A percentile compares a stretch with the other conserved stretches of the same genome.
These are phyloP conservation scores for Orbicella faveolata DNA, from an alignment of 64 coral and sea anemone species.

Conservation along the genomic window DNA sequence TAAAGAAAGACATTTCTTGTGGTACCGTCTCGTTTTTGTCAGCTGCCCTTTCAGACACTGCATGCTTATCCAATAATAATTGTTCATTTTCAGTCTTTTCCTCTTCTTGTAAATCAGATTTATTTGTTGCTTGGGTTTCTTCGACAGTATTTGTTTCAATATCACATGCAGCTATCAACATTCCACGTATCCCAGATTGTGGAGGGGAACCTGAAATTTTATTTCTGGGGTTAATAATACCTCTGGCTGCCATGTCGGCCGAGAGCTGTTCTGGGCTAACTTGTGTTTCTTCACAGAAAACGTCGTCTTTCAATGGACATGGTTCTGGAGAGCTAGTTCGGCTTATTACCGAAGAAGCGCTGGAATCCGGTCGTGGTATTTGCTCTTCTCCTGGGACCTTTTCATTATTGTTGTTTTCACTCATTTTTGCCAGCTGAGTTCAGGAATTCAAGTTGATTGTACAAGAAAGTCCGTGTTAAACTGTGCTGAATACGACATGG, in stretches of 20 bases:
- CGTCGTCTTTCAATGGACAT: background rate
- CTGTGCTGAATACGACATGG: background rate
- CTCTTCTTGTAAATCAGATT: no score
- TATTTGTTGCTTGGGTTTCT: background rate
- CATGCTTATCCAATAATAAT: background rate
- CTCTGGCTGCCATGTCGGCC: constrained; percentile 42
- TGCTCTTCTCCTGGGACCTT: background rate
- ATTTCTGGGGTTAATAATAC: background rate
- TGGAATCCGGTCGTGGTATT: background rate
- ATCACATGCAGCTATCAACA: constrained; percentile 13
- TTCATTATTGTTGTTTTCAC: background rate
- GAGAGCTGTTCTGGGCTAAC: constrained; percentile 33
- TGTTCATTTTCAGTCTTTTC: background rate
- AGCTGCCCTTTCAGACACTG: background rate
- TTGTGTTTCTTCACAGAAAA: background rate
- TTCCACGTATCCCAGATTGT: constrained; percentile 28
- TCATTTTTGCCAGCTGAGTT: constrained; percentile 9
- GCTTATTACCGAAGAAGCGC: constrained; percentile 33
- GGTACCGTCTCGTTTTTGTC: background rate
- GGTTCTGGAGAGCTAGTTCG: constrained; percentile 41
- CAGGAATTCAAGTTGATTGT: background rate
- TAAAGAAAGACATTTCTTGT: background rate
- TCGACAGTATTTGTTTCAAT: background rate
- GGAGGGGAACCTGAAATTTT: background rate
- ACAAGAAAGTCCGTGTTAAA: background rate